A percentile compares a stretch with the other conserved stretches of the same genome.
Evolutionary conservation across 2,113 vertebrate species (phyloP).

Genomic region (Odontophorus gujanensis): DNA sequence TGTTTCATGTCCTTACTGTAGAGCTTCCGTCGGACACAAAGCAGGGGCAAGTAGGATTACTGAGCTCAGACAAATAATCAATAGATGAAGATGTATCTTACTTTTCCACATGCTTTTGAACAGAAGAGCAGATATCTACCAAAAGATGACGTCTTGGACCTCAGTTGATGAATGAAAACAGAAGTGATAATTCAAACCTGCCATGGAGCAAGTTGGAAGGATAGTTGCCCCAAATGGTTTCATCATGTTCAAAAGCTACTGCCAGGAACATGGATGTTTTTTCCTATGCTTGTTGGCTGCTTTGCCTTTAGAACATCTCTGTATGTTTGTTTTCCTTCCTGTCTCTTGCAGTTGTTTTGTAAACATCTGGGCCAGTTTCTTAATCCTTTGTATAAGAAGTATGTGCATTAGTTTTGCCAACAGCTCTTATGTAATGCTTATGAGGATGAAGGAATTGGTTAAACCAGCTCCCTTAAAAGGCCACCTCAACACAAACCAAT

Average conservation of each 20-base stretch:
- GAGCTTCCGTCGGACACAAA: background rate
- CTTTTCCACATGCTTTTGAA: background rate
- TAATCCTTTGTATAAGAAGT: conserved; percentile 28
- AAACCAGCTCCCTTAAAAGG: conserved; percentile 32
- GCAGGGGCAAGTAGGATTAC: background rate
- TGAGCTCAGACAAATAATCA: background rate
- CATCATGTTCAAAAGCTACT: conserved; percentile 58
- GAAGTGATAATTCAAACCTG: conserved; percentile 57
- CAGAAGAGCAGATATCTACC: background rate
- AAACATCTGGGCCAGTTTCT: conserved; percentile 65
- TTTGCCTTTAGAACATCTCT: conserved; percentile 57
- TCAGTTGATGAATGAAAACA: conserved; percentile 51
- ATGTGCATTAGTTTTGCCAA: conserved; percentile 23
- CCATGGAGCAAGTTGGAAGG: conserved; percentile 37
- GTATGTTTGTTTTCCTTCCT: conserved; percentile 66
- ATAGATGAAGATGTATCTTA: background rate
- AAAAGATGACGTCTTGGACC: conserved; percentile 29
- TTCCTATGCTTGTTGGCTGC: conserved; percentile 26
- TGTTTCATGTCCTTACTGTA: background rate
- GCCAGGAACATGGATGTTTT: conserved; percentile 29
- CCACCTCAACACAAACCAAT: conserved; percentile 4
- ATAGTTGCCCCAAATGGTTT: conserved; percentile 53
- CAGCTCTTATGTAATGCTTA: conserved; percentile 30
- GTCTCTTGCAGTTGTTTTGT: conserved; percentile 62
- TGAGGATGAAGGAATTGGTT: conserved; percentile 31